Conservation (phyloP, 2,113 vertebrate species). For the Arenaria interpres region DNA sequence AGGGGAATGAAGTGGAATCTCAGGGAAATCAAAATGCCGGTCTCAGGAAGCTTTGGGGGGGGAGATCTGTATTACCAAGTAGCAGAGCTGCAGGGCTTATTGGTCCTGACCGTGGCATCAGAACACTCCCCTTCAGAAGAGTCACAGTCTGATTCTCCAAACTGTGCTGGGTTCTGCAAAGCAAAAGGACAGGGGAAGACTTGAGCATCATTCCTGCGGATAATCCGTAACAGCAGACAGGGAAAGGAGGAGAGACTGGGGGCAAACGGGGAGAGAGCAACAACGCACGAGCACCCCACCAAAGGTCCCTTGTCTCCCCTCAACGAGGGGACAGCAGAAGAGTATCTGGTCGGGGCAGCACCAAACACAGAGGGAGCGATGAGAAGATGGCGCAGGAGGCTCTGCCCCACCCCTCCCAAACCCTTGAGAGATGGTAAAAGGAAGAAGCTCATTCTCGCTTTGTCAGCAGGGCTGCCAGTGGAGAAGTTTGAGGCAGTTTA, state of each 20-base stretch:
- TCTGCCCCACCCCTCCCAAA: background rate
- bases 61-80: slow-evolving; percentile 85
- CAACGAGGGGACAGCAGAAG: background rate
- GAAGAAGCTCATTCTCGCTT: background rate
- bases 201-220: background rate
- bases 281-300: background rate
- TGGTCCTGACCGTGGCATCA: slow-evolving; percentile 94
- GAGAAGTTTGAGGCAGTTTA: background rate
- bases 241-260: background rate
- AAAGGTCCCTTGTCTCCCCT: background rate
- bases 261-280: background rate
- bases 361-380: background rate
- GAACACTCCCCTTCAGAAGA: slow-evolving; percentile 96
- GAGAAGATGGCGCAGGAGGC: background rate
- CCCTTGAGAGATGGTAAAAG: background rate
- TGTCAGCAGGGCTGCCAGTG: fast-evolving
- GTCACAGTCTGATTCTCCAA: slow-evolving; percentile 92
- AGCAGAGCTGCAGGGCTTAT: slow-evolving; percentile 88
- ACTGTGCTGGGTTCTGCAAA: slow-evolving; percentile 90
- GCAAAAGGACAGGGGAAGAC: background rate
- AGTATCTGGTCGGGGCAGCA: background rate
- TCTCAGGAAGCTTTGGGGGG: slow-evolving; percentile 8
- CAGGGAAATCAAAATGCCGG: slow-evolving; percentile 62
- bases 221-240: background rate
- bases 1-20: slow-evolving; percentile 64